Percentiles rank a stretch among this genome's conserved stretches.
phyloP scores from a whole-genome alignment of 2,888 invertebrate species.

The Mystacides longicornis region DNA sequence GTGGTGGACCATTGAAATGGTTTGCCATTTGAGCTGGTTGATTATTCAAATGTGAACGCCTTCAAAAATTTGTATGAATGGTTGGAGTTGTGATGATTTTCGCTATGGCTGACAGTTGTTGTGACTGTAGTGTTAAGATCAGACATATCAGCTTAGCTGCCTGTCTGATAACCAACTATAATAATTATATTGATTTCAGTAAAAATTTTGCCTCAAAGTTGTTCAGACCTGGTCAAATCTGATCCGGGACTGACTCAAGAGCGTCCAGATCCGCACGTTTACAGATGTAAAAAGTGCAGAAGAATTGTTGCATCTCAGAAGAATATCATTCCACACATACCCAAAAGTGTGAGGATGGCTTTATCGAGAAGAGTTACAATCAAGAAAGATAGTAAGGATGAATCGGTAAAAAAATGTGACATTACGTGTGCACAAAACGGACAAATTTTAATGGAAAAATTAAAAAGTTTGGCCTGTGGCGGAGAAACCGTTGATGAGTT shows the following conservation, averaged over 20 bases:
- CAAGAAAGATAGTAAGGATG: constrained; percentile 13
- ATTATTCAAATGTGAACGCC: too few species aligned
- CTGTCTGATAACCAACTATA: too few species aligned
- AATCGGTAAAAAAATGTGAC: constrained; percentile 31
- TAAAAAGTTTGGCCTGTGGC: constrained; percentile 34
- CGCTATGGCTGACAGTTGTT: too few species aligned
- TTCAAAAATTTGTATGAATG: too few species aligned
- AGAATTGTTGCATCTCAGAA: constrained; percentile 74
- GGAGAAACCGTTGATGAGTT: constrained; percentile 6
- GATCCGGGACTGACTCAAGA: constrained; percentile 71
- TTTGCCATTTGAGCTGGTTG: too few species aligned
- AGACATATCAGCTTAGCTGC: too few species aligned
- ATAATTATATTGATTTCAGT: constrained; percentile 50
- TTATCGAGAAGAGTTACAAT: constrained; percentile 13
- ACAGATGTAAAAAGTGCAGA: constrained; percentile 75
- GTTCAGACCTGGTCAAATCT: constrained; percentile 66
- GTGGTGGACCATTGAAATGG: too few species aligned
- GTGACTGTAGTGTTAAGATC: too few species aligned
- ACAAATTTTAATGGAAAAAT: constrained; percentile 32
- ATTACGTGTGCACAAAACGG: constrained; percentile 25
- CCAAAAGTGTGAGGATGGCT: constrained; percentile 31
- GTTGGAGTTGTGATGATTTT: too few species aligned
- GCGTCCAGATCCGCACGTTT: constrained; percentile 75
- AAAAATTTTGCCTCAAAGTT: constrained; percentile 74
- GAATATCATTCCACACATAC: constrained; percentile 68